phyloP scores from a whole-genome alignment of 2,113 vertebrate species.

The Chlamydotis undulata region DNA sequence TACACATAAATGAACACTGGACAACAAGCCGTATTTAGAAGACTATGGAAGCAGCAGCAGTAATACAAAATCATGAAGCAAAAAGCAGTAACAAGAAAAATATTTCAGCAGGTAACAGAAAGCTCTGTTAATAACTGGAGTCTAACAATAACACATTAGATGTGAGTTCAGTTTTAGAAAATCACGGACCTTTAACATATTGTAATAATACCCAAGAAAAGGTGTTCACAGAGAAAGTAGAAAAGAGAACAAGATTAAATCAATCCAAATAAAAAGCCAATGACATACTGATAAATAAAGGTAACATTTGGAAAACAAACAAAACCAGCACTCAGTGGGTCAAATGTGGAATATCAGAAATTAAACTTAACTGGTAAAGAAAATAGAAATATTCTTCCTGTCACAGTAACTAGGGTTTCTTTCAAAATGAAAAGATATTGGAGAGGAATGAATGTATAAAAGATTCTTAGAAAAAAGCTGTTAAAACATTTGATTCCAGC shows the following conservation, averaged over 20 bases:
- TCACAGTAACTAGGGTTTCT: not conserved
- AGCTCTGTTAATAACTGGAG: not conserved
- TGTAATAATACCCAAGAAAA: not conserved
- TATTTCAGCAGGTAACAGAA: not conserved
- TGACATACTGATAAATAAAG: not conserved
- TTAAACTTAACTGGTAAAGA: not conserved
- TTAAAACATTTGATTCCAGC: not conserved
- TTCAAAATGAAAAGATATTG: not conserved
- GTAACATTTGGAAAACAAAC: not conserved
- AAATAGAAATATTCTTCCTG: not conserved
- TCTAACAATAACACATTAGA: not conserved
- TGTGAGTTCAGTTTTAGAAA: not conserved
- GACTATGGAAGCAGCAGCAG: not conserved
- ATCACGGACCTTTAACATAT: not conserved
- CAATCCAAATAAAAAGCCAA: not conserved
- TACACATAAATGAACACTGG: not conserved
- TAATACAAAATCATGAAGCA: not conserved
- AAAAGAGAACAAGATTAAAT: not conserved
- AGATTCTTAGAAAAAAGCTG: not conserved
- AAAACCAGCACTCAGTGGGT: not conserved
- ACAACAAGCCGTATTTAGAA: not conserved
- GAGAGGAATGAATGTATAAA: not conserved
- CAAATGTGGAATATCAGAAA: not conserved
- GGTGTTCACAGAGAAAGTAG: not conserved
- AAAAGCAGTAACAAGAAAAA: not conserved